Evolutionary conservation across 2,113 vertebrate genomes (phyloP).

Genomic region (Megaceryle torquata): DNA sequence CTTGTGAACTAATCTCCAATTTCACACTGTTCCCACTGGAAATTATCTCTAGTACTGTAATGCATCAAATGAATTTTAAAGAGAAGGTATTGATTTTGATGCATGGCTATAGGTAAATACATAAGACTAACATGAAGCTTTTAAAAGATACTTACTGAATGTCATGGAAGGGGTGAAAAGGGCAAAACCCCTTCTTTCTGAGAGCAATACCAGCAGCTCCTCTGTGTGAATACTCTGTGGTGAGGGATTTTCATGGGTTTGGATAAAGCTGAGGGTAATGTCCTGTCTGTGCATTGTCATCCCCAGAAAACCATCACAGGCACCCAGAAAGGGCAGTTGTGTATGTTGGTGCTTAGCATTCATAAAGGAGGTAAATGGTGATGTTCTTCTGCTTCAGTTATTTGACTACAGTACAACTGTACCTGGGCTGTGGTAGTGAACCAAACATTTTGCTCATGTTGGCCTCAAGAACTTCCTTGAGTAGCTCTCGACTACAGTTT

Average conservation of each 20-base stretch:
- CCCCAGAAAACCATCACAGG: neutral
- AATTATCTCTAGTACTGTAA: neutral
- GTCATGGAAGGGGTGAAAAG: neutral
- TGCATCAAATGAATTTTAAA: neutral
- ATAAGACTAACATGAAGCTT: neutral
- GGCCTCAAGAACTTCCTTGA: neutral
- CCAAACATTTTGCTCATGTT: neutral
- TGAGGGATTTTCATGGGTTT: neutral
- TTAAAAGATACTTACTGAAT: neutral
- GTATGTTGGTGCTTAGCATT: neutral
- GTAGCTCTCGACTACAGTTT: neutral
- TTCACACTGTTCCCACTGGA: slow-evolving; percentile 14
- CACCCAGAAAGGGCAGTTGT: neutral
- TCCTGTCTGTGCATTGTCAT: neutral
- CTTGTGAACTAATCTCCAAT: slow-evolving; percentile 25
- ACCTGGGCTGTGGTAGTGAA: neutral
- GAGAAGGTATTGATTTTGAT: slow-evolving; percentile 12
- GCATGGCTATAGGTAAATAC: neutral
- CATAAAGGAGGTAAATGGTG: neutral
- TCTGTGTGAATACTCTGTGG: neutral
- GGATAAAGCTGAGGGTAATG: neutral
- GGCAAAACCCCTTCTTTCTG: neutral
- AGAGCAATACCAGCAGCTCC: neutral
- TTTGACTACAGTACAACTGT: neutral
- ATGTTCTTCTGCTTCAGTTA: neutral